Percentiles rank a stretch among this genome's conserved stretches.
Evolutionary conservation across 2,888 invertebrate species (phyloP).

Genomic region (Meandrusa payeni): DNA sequence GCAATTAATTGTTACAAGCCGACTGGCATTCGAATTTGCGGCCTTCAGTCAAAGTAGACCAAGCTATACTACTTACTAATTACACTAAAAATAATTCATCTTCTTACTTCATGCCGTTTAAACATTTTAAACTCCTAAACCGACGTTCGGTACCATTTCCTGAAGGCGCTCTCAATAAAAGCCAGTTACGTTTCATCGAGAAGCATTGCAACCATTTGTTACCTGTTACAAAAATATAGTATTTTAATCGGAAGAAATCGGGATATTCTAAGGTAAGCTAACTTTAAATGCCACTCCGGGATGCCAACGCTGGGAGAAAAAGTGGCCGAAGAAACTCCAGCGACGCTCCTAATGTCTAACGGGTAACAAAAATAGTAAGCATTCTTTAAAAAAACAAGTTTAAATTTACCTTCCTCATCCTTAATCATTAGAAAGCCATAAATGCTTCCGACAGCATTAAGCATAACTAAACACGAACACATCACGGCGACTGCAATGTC

Average conservation of each 20-base stretch:
- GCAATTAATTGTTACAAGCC: no score
- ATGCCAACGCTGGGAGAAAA: no score
- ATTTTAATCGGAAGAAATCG: not conserved
- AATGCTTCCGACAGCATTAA: slow-evolving; percentile 49
- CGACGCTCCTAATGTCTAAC: no score
- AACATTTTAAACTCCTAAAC: slow-evolving; percentile 25
- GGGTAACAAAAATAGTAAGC: no score
- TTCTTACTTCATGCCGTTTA: slow-evolving; percentile 37
- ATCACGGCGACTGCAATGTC: slow-evolving; percentile 49
- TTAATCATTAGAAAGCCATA: slow-evolving; percentile 37
- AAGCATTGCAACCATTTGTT: slow-evolving; percentile 31
- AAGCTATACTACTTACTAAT: no score
- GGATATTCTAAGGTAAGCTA: slow-evolving; percentile 10
- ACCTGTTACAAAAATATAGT: not conserved
- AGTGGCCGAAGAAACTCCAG: no score
- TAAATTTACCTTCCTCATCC: slow-evolving; percentile 3
- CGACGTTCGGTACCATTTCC: not conserved
- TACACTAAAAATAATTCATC: no score
- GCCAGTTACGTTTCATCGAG: slow-evolving; percentile 34
- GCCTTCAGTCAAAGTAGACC: no score
- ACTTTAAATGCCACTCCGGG: no score
- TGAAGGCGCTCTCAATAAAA: slow-evolving; percentile 23
- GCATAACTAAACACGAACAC: slow-evolving; percentile 43
- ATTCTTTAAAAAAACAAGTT: no score
- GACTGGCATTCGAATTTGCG: no score